These are phyloP conservation scores for Zaprionus africanus DNA, from an alignment of 1,140 invertebrate genomes.

Conservation along the genomic window DNA sequence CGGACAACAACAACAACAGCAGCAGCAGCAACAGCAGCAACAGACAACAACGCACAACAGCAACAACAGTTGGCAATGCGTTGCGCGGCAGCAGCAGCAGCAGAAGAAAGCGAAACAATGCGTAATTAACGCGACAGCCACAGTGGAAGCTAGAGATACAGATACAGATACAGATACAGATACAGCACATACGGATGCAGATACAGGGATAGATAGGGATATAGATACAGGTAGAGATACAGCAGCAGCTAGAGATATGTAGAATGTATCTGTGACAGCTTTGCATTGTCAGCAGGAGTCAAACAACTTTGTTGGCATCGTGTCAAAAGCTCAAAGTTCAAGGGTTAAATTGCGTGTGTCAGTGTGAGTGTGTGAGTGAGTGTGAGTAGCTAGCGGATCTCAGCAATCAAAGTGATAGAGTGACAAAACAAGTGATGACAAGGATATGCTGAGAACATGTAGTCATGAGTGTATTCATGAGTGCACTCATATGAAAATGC, in stretches of 20 bases:
- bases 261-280: slow-evolving; percentile 58
- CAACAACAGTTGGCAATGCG: slow-evolving; percentile 31
- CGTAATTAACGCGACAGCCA: slow-evolving; percentile 64
- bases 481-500: not conserved
- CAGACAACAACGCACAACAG: slow-evolving; percentile 49
- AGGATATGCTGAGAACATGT: not conserved
- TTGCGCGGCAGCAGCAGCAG: slow-evolving; percentile 12
- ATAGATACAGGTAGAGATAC: no score
- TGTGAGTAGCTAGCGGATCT: not conserved
- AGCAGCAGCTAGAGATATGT: slow-evolving; percentile 4
- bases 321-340: slow-evolving; percentile 78
- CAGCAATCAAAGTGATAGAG: not conserved
- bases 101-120: slow-evolving; percentile 62
- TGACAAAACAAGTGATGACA: not conserved
- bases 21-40: slow-evolving; percentile 22
- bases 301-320: slow-evolving; percentile 68
- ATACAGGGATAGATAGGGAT: no score
- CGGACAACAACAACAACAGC: slow-evolving; percentile 39
- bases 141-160: not conserved
- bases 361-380: slow-evolving; percentile 5
- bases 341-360: slow-evolving; percentile 65
- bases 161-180: slow-evolving; percentile 31
- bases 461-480: not conserved
- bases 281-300: slow-evolving; percentile 71
- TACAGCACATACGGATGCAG: not conserved